Conservation (phyloP, 2,797 vertebrate genomes). For the Crocidura indochinensis region DNA sequence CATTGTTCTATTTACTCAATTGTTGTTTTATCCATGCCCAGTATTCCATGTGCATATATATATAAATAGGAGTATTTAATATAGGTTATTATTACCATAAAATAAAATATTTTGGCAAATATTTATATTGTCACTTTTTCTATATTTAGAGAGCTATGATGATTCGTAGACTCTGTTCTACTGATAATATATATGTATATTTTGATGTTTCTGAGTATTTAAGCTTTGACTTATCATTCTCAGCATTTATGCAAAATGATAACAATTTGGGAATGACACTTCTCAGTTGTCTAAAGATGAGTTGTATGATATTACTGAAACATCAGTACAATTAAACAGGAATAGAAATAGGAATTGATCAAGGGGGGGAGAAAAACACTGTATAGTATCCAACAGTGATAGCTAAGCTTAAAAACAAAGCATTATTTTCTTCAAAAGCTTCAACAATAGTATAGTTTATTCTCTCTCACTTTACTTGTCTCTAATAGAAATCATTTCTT, state of each 20-base stretch:
- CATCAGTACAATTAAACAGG: slow-evolving; percentile 44
- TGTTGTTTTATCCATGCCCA: not conserved
- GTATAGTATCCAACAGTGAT: not conserved
- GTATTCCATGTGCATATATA: not conserved
- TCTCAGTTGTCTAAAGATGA: slow-evolving; percentile 32
- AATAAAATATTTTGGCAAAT: not conserved
- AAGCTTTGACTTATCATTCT: slow-evolving; percentile 7
- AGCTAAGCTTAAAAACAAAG: slow-evolving; percentile 39
- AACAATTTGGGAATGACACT: slow-evolving; percentile 16
- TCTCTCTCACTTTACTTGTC: slow-evolving; percentile 64
- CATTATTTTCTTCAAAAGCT: slow-evolving; percentile 57
- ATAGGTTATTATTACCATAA: slow-evolving; percentile 6
- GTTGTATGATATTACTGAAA: slow-evolving; percentile 19
- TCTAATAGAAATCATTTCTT: slow-evolving; percentile 71
- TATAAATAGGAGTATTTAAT: not conserved
- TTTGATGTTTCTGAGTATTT: slow-evolving; percentile 30
- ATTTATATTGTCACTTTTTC: not conserved
- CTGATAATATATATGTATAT: not conserved
- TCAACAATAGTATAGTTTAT: slow-evolving; percentile 65
- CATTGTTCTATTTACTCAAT: slow-evolving; percentile 34
- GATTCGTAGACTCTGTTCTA: not conserved
- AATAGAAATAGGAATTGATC: slow-evolving; percentile 34
- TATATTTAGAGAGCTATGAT: slow-evolving; percentile 18
- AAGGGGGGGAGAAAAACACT: not conserved
- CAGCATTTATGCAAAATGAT: not conserved